phyloP scores from a whole-genome alignment of 2,888 invertebrate species.

The Apodemia duryi region DNA sequence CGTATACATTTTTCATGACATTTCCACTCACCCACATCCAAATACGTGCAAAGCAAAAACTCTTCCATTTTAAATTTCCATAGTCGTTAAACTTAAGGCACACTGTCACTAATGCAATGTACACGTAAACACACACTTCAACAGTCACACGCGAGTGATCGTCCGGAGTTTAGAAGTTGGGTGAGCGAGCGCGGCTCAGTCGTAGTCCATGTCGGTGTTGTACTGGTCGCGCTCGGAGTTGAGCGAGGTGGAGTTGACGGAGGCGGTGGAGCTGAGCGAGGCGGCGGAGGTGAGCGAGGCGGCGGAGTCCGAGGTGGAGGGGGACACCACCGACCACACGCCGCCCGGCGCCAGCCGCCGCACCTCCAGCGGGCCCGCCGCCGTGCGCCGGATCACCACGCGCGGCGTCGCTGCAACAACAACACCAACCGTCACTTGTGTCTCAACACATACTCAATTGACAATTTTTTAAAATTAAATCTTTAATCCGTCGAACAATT shows the following conservation, averaged over 20 bases:
- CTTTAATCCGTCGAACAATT: no score
- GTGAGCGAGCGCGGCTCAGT: constrained; percentile 38
- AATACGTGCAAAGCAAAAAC: constrained; percentile 14
- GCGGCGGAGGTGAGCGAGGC: constrained; percentile 17
- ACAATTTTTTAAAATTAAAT: no score
- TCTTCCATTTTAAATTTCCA: constrained; percentile 12
- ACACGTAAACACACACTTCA: constrained; percentile 17
- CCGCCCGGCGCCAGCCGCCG: constrained; percentile 20
- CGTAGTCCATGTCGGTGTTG: constrained; percentile 74
- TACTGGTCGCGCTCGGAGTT: constrained; percentile 46
- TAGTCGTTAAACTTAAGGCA: constrained; percentile 8
- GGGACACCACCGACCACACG: constrained; percentile 33
- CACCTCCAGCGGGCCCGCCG: constrained; percentile 30
- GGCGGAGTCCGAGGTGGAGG: constrained; percentile 32
- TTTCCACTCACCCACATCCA: constrained; percentile 14
- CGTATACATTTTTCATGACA: neutral
- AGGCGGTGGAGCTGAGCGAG: constrained; percentile 28
- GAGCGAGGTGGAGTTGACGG: constrained; percentile 39
- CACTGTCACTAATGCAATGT: constrained; percentile 14
- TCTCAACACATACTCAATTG: no score
- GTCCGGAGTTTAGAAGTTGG: constrained; percentile 10
- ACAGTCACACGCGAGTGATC: constrained; percentile 17
- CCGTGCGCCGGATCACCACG: constrained; percentile 30
- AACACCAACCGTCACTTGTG: no score
- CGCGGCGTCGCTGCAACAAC: constrained; percentile 14